Conservation (phyloP, 1,140 invertebrate species). For the Orchesella cincta region DNA sequence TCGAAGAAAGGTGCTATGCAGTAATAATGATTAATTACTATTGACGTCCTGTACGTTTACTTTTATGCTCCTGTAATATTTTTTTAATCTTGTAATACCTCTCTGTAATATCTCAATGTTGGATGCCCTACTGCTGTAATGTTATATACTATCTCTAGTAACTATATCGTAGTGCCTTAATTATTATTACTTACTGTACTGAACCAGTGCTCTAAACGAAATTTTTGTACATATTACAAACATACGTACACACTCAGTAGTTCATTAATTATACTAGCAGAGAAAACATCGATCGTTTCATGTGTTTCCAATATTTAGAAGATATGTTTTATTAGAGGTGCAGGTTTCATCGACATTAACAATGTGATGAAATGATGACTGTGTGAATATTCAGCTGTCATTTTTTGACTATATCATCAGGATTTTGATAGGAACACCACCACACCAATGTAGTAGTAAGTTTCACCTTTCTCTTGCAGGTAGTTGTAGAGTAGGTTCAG, state of each 20-base stretch:
- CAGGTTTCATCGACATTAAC: too few species aligned
- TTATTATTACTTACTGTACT: slow-evolving; percentile 23
- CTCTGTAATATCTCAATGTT: not conserved
- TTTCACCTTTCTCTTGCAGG: too few species aligned
- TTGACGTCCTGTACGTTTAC: not conserved
- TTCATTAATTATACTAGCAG: not conserved
- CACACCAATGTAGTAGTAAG: too few species aligned
- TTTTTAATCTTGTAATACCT: slow-evolving; percentile 23
- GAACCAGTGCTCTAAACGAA: slow-evolving; percentile 15
- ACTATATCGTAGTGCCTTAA: slow-evolving; percentile 22
- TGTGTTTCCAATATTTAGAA: too few species aligned
- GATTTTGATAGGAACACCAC: too few species aligned
- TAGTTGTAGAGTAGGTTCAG: too few species aligned
- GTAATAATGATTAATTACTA: slow-evolving; percentile 15
- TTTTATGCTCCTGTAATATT: not conserved
- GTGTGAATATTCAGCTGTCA: too few species aligned
- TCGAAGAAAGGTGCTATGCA: slow-evolving; percentile 11
- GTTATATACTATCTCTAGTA: not conserved
- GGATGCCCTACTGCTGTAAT: not conserved
- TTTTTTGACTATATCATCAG: too few species aligned
- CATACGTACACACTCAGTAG: not conserved
- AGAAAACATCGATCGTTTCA: too few species aligned
- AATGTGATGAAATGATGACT: too few species aligned
- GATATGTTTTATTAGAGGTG: too few species aligned
- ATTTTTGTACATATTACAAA: slow-evolving; percentile 1